A percentile compares a stretch with the other conserved stretches of the same genome.
Conservation (phyloP, 1,140 invertebrate genomes). For the Drosophila pectinifera region DNA sequence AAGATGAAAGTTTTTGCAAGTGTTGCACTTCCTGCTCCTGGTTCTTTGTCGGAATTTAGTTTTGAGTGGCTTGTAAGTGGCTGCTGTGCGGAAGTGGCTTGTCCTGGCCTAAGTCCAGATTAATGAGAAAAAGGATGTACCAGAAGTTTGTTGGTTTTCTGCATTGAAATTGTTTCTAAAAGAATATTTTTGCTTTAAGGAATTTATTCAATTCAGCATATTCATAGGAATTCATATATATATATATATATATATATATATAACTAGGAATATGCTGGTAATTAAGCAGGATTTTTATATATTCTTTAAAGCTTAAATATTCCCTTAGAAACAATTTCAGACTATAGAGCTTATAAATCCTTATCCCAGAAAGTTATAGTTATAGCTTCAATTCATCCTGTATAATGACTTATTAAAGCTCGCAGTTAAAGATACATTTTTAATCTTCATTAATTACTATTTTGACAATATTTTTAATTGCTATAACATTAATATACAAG, state of each 20-base stretch:
- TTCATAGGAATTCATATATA: no score
- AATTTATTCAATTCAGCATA: not conserved
- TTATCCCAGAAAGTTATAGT: not conserved
- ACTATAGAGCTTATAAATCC: no score
- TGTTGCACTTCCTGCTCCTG: slow-evolving; percentile 58
- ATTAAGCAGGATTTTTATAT: no score
- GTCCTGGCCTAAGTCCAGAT: slow-evolving; percentile 10
- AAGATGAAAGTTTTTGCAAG: slow-evolving; percentile 67
- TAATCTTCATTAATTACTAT: slow-evolving; percentile 11
- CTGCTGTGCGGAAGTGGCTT: slow-evolving; percentile 39
- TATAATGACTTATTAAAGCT: no score
- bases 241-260: no score
- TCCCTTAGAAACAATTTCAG: no score
- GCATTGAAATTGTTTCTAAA: not conserved
- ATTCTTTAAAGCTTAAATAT: no score
- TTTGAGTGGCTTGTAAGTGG: slow-evolving; percentile 54
- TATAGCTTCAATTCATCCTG: no score
- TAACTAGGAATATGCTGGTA: no score
- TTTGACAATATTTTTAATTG: not conserved
- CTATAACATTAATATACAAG: not conserved
- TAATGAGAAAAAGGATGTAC: slow-evolving; percentile 7
- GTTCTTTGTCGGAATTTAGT: slow-evolving; percentile 35
- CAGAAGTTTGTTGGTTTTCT: not conserved
- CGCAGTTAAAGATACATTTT: not conserved
- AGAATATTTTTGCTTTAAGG: not conserved